These are phyloP conservation scores for Myocastor coypus DNA, from an alignment of 2,113 vertebrate species.

Conservation along the genomic window DNA sequence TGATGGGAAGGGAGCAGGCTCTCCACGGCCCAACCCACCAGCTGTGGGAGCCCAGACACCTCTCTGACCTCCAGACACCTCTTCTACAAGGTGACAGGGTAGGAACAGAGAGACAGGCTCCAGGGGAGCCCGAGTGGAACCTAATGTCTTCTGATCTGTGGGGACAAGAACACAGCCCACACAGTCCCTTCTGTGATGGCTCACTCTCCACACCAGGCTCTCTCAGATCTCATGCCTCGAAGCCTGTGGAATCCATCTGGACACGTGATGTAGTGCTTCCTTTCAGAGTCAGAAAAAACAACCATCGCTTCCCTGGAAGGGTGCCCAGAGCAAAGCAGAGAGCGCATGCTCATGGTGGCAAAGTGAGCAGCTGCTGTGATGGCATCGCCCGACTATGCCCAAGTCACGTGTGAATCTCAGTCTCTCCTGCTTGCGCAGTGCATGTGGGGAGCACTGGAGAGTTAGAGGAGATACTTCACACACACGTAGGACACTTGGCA, in stretches of 20 bases:
- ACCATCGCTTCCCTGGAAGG: neutral
- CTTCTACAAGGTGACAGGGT: neutral
- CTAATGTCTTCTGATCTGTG: neutral
- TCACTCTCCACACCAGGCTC: neutral
- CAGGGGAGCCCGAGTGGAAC: neutral
- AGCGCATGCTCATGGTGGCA: rapidly evolving
- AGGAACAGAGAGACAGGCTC: neutral
- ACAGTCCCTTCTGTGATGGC: neutral
- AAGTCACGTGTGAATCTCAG: neutral
- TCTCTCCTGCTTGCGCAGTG: neutral
- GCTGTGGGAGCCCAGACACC: neutral
- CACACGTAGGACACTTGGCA: neutral
- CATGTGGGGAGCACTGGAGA: neutral
- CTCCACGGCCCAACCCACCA: neutral
- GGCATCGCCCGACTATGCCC: neutral
- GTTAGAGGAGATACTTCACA: neutral
- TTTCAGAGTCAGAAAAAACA: neutral
- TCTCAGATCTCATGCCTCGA: neutral
- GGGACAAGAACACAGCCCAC: neutral
- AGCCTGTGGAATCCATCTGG: neutral
- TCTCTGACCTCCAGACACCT: neutral
- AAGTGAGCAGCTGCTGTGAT: neutral
- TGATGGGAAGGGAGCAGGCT: neutral
- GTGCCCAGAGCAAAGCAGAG: neutral
- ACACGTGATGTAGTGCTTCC: no score